phyloP scores from a whole-genome alignment of 2,888 invertebrate genomes.

The Eupsilia transversa region DNA sequence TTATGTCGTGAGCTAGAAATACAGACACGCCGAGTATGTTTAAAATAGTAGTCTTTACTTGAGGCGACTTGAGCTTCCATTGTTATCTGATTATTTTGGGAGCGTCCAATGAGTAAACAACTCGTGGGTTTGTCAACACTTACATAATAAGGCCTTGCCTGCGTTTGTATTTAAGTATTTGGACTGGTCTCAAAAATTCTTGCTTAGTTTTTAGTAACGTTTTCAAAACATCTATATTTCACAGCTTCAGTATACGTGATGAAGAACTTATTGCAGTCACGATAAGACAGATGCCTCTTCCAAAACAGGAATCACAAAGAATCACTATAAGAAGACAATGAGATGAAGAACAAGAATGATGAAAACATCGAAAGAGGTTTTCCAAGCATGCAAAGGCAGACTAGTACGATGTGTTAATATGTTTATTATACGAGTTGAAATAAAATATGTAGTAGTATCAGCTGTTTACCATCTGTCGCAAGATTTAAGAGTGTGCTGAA shows the following conservation, averaged over 20 bases:
- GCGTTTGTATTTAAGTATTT: slow-evolving; percentile 24
- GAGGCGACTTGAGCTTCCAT: slow-evolving; percentile 41
- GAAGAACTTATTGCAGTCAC: neutral
- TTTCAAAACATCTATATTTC: neutral
- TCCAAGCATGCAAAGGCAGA: neutral
- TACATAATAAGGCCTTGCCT: slow-evolving; percentile 47
- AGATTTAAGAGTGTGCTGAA: slow-evolving; percentile 55
- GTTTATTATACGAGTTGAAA: slow-evolving; percentile 24
- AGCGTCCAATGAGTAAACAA: slow-evolving; percentile 43
- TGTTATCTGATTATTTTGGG: slow-evolving; percentile 52
- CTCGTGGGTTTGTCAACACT: slow-evolving; percentile 37
- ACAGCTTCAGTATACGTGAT: neutral
- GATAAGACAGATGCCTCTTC: neutral
- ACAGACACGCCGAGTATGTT: slow-evolving; percentile 56
- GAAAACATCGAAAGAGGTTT: neutral
- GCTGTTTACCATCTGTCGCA: slow-evolving; percentile 60
- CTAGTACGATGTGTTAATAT: neutral
- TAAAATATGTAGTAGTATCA: slow-evolving; percentile 54
- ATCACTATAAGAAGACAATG: neutral
- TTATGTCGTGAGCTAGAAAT: slow-evolving; percentile 67
- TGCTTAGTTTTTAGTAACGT: neutral
- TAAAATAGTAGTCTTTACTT: slow-evolving; percentile 60
- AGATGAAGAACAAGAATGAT: neutral
- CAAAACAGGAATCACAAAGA: neutral
- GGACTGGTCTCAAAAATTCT: slow-evolving; percentile 5